These are phyloP conservation scores for Drosophila pruinosa DNA, from an alignment of 1,140 invertebrate species.

Conservation along the genomic window DNA sequence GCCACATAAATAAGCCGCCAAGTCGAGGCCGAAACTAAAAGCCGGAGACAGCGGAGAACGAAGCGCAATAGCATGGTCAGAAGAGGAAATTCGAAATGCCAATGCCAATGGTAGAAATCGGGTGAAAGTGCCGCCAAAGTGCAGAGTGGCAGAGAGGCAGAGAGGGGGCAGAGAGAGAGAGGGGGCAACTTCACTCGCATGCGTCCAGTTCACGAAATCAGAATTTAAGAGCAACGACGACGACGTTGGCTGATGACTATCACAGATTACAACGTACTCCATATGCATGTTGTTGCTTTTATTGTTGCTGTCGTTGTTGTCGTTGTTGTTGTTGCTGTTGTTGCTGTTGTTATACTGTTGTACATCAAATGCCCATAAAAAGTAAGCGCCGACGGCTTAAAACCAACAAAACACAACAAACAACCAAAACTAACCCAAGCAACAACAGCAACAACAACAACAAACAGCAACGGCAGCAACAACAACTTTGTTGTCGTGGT, in stretches of 20 bases:
- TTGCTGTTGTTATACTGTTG: constrained; percentile 27
- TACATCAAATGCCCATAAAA: constrained; percentile 72
- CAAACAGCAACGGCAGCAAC: background rate
- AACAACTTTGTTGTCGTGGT: constrained; percentile 31
- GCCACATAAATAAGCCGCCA: constrained; percentile 75
- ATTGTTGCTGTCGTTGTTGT: constrained; percentile 37
- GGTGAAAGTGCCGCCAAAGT: constrained; percentile 77
- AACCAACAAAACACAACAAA: constrained; percentile 35
- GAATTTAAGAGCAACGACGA: constrained; percentile 70
- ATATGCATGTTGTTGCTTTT: constrained; percentile 50
- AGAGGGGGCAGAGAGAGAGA: constrained; percentile 22
- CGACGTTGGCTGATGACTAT: constrained; percentile 60
- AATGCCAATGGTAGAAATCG: constrained; percentile 74
- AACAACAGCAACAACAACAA: background rate
- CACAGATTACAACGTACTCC: constrained; percentile 63
- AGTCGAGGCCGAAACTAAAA: constrained; percentile 12
- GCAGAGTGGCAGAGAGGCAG: constrained; percentile 42
- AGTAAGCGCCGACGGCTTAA: constrained; percentile 57
- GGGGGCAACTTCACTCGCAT: constrained; percentile 50
- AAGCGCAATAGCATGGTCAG: constrained; percentile 18
- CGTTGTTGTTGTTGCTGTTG: constrained; percentile 11
- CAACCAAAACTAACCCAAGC: constrained; percentile 5
- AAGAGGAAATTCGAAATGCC: constrained; percentile 68
- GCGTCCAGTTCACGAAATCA: constrained; percentile 71
- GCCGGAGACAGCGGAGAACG: constrained; percentile 24